These are phyloP conservation scores for Athalia rosae DNA, from an alignment of 2,888 invertebrate species.

Conservation along the genomic window DNA sequence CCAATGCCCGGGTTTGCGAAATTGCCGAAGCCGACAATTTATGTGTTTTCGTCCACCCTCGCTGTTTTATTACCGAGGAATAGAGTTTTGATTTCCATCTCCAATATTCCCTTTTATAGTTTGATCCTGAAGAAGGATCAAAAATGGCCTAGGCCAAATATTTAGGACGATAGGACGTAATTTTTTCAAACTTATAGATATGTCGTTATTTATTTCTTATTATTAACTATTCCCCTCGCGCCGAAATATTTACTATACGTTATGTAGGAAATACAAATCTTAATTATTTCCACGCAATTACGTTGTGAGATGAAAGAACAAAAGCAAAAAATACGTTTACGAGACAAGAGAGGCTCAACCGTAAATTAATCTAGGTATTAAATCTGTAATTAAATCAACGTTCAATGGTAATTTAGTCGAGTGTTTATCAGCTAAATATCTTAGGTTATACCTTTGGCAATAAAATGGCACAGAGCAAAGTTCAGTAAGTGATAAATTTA, in stretches of 20 bases:
- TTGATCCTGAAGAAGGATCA: conserved; percentile 2
- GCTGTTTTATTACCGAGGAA: conserved; percentile 31
- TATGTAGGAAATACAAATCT: too few relatives aligned
- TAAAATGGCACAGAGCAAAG: background rate
- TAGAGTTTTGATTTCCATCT: conserved; percentile 42
- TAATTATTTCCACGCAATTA: too few relatives aligned
- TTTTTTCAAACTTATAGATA: too few relatives aligned
- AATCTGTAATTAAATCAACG: conserved; percentile 38
- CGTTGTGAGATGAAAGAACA: too few relatives aligned
- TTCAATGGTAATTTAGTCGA: conserved; percentile 10
- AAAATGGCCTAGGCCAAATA: conserved; percentile 8
- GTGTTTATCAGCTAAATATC: conserved; percentile 41
- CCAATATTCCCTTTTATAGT: conserved; percentile 10
- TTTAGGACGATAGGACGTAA: background rate
- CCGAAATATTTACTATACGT: too few relatives aligned
- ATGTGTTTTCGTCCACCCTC: conserved; percentile 43
- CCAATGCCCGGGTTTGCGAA: conserved; percentile 13
- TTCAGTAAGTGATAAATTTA: background rate
- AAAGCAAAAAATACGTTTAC: background rate
- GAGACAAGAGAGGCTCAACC: conserved; percentile 38
- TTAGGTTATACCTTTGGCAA: background rate
- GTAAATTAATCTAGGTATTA: background rate
- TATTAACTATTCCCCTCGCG: background rate
- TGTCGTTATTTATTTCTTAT: background rate
- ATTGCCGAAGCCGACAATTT: conserved; percentile 39